Conservation (phyloP, 1,140 invertebrate genomes). For the Lordiphosa mommai region DNA sequence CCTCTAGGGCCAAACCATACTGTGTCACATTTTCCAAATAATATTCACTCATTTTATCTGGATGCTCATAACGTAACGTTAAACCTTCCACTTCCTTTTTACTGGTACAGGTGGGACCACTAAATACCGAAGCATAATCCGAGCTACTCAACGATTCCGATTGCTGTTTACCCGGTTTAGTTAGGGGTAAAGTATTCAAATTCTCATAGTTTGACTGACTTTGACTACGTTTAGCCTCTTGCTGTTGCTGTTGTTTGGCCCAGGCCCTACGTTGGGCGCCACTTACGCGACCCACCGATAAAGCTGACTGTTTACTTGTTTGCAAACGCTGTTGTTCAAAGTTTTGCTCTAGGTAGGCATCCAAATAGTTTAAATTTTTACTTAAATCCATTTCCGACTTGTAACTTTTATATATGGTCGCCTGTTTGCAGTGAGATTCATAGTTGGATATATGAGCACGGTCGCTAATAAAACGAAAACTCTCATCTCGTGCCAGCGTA, state of each 20-base stretch:
- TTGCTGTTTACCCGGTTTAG: conserved; percentile 15
- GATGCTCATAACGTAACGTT: conserved; percentile 69
- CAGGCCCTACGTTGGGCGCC: conserved; percentile 36
- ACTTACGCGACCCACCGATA: conserved; percentile 64
- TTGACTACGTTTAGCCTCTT: conserved; percentile 48
- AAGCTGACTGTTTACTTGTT: conserved; percentile 48
- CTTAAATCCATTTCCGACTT: conserved; percentile 78
- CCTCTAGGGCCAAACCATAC: conserved; percentile 55
- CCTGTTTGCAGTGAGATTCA: conserved; percentile 65
- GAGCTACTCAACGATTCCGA: conserved; percentile 76
- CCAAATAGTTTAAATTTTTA: conserved; percentile 76
- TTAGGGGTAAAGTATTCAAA: conserved; percentile 54
- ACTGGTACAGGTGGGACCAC: conserved; percentile 49
- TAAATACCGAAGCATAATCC: conserved; percentile 79
- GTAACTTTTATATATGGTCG: conserved; percentile 78
- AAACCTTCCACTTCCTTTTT: conserved; percentile 1
- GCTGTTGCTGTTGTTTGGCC: conserved; percentile 25
- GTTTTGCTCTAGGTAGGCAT: conserved; percentile 75
- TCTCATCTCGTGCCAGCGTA: conserved; percentile 69
- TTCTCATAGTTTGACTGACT: conserved; percentile 73
- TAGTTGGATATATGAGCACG: conserved; percentile 65
- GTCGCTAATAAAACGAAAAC: conserved; percentile 75
- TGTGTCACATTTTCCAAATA: conserved; percentile 69
- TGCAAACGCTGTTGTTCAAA: conserved; percentile 59
- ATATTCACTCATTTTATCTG: conserved; percentile 77